phyloP scores from a whole-genome alignment of 2,113 vertebrate species.

The Brachirus orientalis region DNA sequence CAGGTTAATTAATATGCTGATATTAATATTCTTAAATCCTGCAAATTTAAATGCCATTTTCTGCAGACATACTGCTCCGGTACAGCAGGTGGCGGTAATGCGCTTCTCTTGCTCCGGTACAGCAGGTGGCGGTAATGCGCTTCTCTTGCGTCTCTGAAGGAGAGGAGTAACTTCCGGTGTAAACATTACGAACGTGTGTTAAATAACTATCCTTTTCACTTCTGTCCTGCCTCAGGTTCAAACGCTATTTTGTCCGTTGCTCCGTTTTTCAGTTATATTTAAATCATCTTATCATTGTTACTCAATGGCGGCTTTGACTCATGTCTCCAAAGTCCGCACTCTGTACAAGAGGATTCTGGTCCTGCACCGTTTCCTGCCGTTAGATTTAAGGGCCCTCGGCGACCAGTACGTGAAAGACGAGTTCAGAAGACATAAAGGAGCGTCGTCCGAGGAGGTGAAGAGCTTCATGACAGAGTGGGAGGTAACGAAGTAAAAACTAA shows the following conservation, averaged over 20 bases:
- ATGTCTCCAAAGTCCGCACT: conserved; percentile 75
- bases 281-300: too few relatives aligned
- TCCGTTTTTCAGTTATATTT: accelerated
- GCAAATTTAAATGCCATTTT: too few relatives aligned
- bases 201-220: conserved; percentile 23
- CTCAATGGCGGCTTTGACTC: conserved; percentile 67
- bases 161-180: conserved; percentile 23
- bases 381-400: conserved; percentile 85
- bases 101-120: neutral
- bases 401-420: conserved; percentile 93
- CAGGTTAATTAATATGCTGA: too few relatives aligned
- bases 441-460: conserved; percentile 75
- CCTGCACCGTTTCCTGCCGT: conserved; percentile 87
- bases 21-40: neutral
- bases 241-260: neutral
- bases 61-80: neutral
- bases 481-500: conserved; percentile 24
- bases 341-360: conserved; percentile 87
- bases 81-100: conserved; percentile 9
- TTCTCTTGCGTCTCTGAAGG: neutral
- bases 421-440: conserved; percentile 85
- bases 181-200: conserved; percentile 54
- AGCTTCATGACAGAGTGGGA: conserved; percentile 87
- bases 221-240: too few relatives aligned
- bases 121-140: neutral